phyloP scores from a whole-genome alignment of 2,113 vertebrate species.

The Cyprinodon brontotheroides region DNA sequence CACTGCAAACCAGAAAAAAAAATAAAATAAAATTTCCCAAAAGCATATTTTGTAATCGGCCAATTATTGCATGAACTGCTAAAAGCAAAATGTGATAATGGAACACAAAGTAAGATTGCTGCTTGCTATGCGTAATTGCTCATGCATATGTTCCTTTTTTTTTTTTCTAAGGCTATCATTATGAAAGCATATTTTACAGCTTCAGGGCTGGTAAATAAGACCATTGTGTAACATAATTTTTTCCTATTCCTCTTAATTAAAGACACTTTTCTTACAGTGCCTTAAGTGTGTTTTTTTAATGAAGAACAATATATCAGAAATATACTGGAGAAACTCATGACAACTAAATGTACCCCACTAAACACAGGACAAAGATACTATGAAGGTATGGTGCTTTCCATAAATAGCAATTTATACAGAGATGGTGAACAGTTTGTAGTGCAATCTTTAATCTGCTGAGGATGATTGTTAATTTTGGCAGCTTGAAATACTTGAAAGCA shows the following conservation, averaged over 20 bases:
- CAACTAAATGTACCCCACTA: conserved; percentile 5
- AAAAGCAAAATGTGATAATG: conserved; percentile 48
- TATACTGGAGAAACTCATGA: background rate
- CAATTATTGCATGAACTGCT: conserved; percentile 56
- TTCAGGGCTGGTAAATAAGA: conserved; percentile 29
- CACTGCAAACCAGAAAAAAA: conserved; percentile 25
- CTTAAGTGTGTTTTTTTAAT: background rate
- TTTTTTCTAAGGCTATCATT: conserved; percentile 14
- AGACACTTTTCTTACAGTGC: conserved; percentile 3
- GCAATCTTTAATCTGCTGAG: conserved; percentile 50
- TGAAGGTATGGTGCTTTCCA: conserved; percentile 25
- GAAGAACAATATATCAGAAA: background rate
- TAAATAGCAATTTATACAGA: conserved; percentile 49
- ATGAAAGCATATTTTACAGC: conserved; percentile 29
- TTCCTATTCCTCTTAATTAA: conserved; percentile 14
- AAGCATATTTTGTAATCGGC: conserved; percentile 49
- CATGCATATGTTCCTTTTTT: conserved; percentile 22
- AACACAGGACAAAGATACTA: conserved; percentile 13
- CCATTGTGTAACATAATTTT: conserved; percentile 17
- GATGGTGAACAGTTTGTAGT: conserved; percentile 61
- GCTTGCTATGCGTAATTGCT: conserved; percentile 26
- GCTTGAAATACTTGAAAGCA: conserved; percentile 65
- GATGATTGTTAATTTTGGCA: conserved; percentile 61
- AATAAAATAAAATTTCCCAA: conserved; percentile 4
- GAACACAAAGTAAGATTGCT: conserved; percentile 29